phyloP scores from a whole-genome alignment of 1,140 invertebrate genomes.

The Drosophila yakuba region DNA sequence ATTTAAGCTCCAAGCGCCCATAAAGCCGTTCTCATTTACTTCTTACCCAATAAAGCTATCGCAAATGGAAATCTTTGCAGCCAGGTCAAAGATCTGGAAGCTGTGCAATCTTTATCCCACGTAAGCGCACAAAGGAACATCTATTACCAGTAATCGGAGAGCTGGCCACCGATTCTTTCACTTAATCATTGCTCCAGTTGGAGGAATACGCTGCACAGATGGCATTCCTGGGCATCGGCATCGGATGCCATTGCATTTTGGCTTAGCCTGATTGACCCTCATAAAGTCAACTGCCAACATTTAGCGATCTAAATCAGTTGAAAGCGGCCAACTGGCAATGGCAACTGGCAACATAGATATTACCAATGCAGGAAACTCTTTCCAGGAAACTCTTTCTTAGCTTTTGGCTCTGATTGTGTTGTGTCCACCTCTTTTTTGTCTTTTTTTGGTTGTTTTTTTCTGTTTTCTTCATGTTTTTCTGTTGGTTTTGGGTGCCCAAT shows the following conservation, averaged over 20 bases:
- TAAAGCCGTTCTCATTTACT: background rate
- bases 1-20: background rate
- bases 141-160: slow-evolving; percentile 31
- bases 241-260: background rate
- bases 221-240: slow-evolving; percentile 16
- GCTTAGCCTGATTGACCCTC: slow-evolving; percentile 74
- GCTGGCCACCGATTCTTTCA: slow-evolving; percentile 21
- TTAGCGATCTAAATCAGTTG: slow-evolving; percentile 68
- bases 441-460: background rate
- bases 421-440: slow-evolving; percentile 63
- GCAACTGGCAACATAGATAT: slow-evolving; percentile 64
- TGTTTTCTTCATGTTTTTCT: slow-evolving; percentile 8
- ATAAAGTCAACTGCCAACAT: slow-evolving; percentile 75
- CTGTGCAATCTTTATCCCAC: slow-evolving; percentile 3
- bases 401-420: slow-evolving; percentile 70
- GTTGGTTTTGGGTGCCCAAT: slow-evolving; percentile 65
- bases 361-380: slow-evolving; percentile 79
- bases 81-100: slow-evolving; percentile 31
- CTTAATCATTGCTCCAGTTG: slow-evolving; percentile 35
- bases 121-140: slow-evolving; percentile 16
- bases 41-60: slow-evolving; percentile 30
- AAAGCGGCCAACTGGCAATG: slow-evolving; percentile 44
- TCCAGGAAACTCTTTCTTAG: slow-evolving; percentile 64
- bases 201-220: slow-evolving; percentile 1
- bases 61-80: slow-evolving; percentile 14